Evolutionary conservation across 2,797 vertebrate species (phyloP), one percentile per base, ranked within the genome.

Genomic region (Ispidina lecontei): DNA sequence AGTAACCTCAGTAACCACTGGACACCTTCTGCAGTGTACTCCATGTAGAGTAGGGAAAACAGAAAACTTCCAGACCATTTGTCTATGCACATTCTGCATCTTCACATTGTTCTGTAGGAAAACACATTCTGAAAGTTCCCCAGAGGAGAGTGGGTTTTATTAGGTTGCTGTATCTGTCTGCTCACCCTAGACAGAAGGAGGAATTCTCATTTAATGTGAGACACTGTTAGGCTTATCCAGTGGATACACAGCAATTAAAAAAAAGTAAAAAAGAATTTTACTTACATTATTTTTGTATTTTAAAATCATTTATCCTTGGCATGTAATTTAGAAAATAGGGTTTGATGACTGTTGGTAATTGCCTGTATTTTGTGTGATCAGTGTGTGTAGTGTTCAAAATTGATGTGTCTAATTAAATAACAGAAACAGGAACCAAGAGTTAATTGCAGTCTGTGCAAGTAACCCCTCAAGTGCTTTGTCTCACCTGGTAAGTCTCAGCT

Each of bases 331-430:
- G 70, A 91, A 94, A 93, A 56, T 80, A 60, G 35, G 22, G 23
- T 92, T 94, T 84, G 91, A 69, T 82, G 33, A 65, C 47, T 76
- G 20, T 65, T 87, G 58, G 62, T 84, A 93, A 95, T 95, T 92
- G 67, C 69, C 49, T 91, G 52, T 75, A 54, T 92, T 75, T 95
- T 94, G 88, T 95, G 84, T 84, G 64, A 79, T 79, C 35, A 23
- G 44, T 19, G 3, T 52, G 49, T 75, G 13, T 17, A 56, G 46
- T 41, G 56, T 79, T 90, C 74, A 84, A 82, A 94, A 96, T 63
- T 90, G 86, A 91, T 93, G 77, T 81, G 73, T 83, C 83, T 94
- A 94, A 95, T 96, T 96, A 92, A 96, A 96, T 95, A 92, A 89
- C 33, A 91, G 68, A 91, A 94, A 84, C 72, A 87, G 72, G 80